Evolutionary conservation across 2,113 vertebrate species (phyloP), one percentile per base, ranked within the genome.

Genomic region (Lanius ludovicianus): DNA sequence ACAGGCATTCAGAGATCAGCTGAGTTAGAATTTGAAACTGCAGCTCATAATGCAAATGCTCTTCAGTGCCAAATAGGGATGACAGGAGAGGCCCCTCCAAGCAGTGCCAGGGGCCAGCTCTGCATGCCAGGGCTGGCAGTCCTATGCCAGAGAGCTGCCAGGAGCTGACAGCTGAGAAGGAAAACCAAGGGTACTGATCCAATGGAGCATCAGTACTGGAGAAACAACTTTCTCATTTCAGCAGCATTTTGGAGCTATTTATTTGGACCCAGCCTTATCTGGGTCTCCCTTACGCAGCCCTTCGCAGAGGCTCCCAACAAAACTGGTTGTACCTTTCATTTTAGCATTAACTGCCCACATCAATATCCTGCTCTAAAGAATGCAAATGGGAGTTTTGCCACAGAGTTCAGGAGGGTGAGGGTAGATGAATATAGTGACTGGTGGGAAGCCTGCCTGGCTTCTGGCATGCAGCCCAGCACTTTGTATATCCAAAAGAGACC

Each of bases 361-460:
- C 85, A 50, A 85, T 71, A 94, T 88, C 68, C 68, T 84, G 52
- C 55, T 77, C 60, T 74, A 84, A 90, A 95, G 39, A 47, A 55
- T 56, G 83, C 64, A 78, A 74, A 84, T 7, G 44, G 50, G 55
- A 90, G 50, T 77, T 91, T 80, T 22, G 60, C 70, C 44, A 23
- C 49, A 11, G 50, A 80, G 63, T 70, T 86, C 81, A 64, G 69
- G 53, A 80, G 59, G 37, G 39, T 44, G 74, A 42, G 46, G 33
- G 28, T 3, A 39, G 71, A 80, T 28, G 82, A 85, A 84, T 69
- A 69, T 10, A 78, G 77, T 4, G 35, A 83, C 67, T 81, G 86
- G 63, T 73, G 84, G 91, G 82, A 94, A 95, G 90, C 25, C 94
- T 78, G 64, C 19, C 86, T 92, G 94, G 80, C 89, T 94, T 91